phyloP scores from a whole-genome alignment of 1,140 invertebrate species.

The Stratiolaelaps scimitus region DNA sequence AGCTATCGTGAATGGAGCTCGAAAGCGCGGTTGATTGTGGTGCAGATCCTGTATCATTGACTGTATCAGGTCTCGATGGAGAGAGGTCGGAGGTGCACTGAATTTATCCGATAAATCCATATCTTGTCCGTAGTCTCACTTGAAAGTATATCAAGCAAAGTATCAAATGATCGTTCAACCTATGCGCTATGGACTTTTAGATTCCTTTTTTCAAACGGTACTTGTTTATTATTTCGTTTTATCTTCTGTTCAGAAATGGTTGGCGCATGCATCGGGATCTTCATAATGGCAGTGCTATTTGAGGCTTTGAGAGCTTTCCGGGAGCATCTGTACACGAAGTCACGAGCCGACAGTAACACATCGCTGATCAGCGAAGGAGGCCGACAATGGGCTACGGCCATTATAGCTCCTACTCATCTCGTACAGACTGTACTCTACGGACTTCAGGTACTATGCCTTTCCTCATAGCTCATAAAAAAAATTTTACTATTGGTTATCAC shows the following conservation, averaged over 20 bases:
- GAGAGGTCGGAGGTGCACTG: neutral
- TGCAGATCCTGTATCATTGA: no score
- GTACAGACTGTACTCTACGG: constrained; percentile 77
- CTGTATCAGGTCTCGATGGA: neutral
- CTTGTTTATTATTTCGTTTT: constrained; percentile 34
- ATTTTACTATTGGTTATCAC: constrained; percentile 5
- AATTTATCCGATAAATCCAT: neutral
- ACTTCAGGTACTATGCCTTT: constrained; percentile 57
- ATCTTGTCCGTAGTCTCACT: neutral
- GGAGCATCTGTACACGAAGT: constrained; percentile 35
- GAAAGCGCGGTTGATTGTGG: neutral
- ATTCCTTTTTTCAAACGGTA: neutral
- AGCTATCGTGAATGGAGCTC: no score
- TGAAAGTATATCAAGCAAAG: neutral
- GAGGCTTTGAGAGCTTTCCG: constrained; percentile 80
- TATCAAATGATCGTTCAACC: neutral
- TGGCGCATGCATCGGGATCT: constrained; percentile 69
- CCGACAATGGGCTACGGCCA: constrained; percentile 34
- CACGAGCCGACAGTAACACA: constrained; percentile 32
- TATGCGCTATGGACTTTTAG: neutral
- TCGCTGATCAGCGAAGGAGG: constrained; percentile 32
- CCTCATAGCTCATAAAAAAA: neutral
- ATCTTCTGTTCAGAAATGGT: constrained; percentile 49
- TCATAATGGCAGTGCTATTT: constrained; percentile 69
- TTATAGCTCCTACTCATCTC: constrained; percentile 46